phyloP scores from a whole-genome alignment of 2,797 vertebrate genomes.

The Xiphorhynchus erythropygius region DNA sequence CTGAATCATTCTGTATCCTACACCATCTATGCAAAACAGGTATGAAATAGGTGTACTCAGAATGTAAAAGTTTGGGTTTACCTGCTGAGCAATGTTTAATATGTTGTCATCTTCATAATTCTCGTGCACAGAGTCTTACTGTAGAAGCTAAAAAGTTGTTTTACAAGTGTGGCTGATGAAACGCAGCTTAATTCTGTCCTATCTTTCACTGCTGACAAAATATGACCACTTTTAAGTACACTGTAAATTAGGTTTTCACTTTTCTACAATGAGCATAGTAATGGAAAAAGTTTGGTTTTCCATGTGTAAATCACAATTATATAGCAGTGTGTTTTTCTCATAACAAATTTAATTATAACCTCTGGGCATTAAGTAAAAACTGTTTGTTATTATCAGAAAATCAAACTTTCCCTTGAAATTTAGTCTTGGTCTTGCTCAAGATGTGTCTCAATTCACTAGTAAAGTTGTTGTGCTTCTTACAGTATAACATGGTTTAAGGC shows the following conservation, averaged over 20 bases:
- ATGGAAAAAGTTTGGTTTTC: background rate
- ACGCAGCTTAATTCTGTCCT: background rate
- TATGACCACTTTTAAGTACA: background rate
- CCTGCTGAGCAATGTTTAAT: background rate
- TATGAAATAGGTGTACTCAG: background rate
- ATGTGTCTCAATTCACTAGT: background rate
- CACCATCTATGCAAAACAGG: background rate
- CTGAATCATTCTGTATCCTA: background rate
- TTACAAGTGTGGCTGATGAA: background rate
- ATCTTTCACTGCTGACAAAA: background rate
- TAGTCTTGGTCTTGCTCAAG: background rate
- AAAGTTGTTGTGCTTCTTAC: background rate
- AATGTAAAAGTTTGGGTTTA: background rate
- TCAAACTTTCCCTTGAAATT: background rate
- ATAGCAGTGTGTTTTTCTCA: background rate
- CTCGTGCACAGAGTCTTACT: background rate
- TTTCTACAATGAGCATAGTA: background rate
- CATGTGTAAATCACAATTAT: background rate
- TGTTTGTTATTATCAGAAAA: background rate
- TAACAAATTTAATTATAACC: background rate
- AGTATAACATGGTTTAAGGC: background rate
- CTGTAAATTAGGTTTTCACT: background rate
- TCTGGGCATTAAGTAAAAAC: background rate
- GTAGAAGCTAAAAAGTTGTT: background rate
- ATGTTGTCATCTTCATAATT: background rate